Conservation (phyloP, 2,888 invertebrate genomes). For the Temnothorax rugatulus region DNA sequence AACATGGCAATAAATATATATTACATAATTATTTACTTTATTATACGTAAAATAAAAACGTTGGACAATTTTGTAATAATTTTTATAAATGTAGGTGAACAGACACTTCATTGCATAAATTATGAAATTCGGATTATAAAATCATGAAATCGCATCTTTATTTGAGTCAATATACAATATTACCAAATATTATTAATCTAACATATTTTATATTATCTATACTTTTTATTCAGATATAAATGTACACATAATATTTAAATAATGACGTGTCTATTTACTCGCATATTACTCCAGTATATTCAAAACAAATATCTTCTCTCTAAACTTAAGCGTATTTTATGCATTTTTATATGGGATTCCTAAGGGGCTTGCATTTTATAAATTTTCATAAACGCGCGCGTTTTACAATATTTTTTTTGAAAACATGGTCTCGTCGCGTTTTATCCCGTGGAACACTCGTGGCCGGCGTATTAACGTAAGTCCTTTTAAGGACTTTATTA, state of each 20-base stretch:
- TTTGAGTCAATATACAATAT: background rate
- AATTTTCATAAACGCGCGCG: conserved; percentile 19
- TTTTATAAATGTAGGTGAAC: background rate
- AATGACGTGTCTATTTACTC: background rate
- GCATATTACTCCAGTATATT: conserved; percentile 2
- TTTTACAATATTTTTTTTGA: conserved; percentile 25
- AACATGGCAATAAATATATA: background rate
- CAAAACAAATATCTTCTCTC: conserved; percentile 8
- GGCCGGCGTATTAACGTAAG: conserved; percentile 74
- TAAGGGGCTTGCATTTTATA: conserved; percentile 6
- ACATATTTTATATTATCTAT: conserved; percentile 1
- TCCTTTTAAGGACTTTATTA: conserved; percentile 76
- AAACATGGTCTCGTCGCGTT: conserved; percentile 56
- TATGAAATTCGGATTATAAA: conserved; percentile 13
- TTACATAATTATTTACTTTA: background rate
- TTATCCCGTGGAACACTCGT: conserved; percentile 67
- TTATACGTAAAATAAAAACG: background rate
- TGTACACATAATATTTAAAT: background rate
- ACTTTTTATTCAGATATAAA: background rate
- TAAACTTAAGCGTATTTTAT: background rate
- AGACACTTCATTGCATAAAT: background rate
- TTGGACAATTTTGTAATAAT: background rate
- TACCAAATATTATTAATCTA: conserved; percentile 1
- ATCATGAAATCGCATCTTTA: background rate
- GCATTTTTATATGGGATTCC: background rate